Evolutionary conservation across 2,113 vertebrate genomes (phyloP).

Genomic region (Marmota monax): DNA sequence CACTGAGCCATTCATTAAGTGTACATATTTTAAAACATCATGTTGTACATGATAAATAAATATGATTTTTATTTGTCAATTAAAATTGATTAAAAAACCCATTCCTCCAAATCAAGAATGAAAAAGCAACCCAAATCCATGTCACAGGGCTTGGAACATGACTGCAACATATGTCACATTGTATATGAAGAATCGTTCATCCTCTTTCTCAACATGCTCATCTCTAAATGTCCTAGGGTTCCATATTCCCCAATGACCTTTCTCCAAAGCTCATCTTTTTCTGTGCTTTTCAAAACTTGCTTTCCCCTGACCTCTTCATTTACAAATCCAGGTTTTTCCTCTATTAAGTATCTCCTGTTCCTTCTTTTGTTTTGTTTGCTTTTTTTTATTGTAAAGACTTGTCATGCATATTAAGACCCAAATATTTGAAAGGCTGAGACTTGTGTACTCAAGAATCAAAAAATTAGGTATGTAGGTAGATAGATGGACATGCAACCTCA

Average conservation of each 20-base stretch:
- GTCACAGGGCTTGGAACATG: not conserved
- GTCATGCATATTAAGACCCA: not conserved
- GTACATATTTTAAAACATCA: not conserved
- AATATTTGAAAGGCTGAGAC: not conserved
- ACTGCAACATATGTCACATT: not conserved
- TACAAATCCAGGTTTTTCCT: not conserved
- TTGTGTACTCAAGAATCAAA: not conserved
- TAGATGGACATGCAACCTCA: not conserved
- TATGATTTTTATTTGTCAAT: not conserved
- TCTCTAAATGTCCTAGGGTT: not conserved
- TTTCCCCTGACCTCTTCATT: not conserved
- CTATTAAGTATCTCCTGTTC: not conserved
- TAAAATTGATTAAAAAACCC: not conserved
- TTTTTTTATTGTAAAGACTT: slow-evolving; percentile 12
- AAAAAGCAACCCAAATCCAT: not conserved
- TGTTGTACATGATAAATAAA: not conserved
- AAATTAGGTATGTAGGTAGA: not conserved
- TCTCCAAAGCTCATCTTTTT: not conserved
- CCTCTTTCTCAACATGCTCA: not conserved
- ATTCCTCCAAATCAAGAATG: not conserved
- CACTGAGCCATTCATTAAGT: not conserved
- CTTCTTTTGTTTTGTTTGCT: not conserved
- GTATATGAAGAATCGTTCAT: not conserved
- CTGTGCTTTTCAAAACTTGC: not conserved
- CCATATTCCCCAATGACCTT: not conserved